A percentile compares a stretch with the other conserved stretches of the same genome.
phyloP scores from a whole-genome alignment of 2,113 vertebrate species.

The Castor canadensis region DNA sequence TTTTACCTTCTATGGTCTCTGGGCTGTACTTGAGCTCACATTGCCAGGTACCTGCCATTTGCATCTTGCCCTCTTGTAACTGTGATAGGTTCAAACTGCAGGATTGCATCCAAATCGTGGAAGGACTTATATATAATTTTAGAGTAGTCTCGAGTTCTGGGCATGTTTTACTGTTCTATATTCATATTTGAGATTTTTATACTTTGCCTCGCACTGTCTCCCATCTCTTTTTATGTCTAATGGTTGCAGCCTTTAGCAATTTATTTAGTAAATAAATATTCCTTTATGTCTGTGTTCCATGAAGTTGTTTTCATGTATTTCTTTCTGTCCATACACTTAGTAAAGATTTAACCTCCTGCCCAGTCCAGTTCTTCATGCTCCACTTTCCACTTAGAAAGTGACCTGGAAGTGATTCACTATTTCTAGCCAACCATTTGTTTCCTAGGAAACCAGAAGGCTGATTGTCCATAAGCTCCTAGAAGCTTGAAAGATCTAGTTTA shows the following conservation, averaged over 20 bases:
- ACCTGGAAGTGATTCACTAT: constrained; percentile 95
- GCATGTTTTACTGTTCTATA: constrained; percentile 87
- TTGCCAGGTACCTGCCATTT: constrained; percentile 80
- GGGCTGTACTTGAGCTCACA: constrained; percentile 72
- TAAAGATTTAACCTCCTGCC: constrained; percentile 91
- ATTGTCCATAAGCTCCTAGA: constrained; percentile 90
- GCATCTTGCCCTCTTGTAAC: constrained; percentile 82
- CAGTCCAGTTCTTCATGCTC: constrained; percentile 88
- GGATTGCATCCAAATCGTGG: constrained; percentile 84
- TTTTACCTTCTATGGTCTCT: constrained; percentile 81
- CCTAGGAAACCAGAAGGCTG: constrained; percentile 96
- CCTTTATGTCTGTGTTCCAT: constrained; percentile 90
- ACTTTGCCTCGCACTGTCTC: constrained; percentile 92
- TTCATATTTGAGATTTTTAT: constrained; percentile 92
- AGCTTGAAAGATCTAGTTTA: constrained; percentile 90
- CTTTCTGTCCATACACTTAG: constrained; percentile 92
- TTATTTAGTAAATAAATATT: constrained; percentile 92
- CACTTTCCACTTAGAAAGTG: constrained; percentile 94
- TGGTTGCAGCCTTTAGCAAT: constrained; percentile 92
- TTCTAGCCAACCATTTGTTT: constrained; percentile 92
- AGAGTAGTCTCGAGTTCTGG: constrained; percentile 81
- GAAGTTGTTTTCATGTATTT: constrained; percentile 86
- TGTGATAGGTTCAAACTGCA: constrained; percentile 80
- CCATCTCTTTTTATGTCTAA: constrained; percentile 91
- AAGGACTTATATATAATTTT: constrained; percentile 89